Conservation (phyloP, 2,888 invertebrate genomes). For the Reticulitermes lucifugus region DNA sequence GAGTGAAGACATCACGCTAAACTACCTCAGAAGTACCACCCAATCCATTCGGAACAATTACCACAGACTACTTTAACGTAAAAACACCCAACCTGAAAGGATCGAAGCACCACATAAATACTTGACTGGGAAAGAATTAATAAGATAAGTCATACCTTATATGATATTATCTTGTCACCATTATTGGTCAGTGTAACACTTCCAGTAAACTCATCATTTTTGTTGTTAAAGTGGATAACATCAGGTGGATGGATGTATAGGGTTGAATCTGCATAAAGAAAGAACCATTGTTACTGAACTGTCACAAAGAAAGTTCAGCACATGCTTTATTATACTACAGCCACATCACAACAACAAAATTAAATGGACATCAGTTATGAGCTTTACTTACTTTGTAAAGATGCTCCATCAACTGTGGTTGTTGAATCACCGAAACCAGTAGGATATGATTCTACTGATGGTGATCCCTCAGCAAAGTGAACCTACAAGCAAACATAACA, state of each 20-base stretch:
- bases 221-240: slow-evolving; percentile 75
- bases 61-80: too few species aligned
- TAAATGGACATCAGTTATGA: too few species aligned
- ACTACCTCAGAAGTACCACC: too few species aligned
- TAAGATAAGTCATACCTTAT: slow-evolving; percentile 72
- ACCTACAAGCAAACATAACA: slow-evolving; percentile 64
- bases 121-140: background rate
- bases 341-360: too few species aligned
- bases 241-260: slow-evolving; percentile 76
- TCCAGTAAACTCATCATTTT: slow-evolving; percentile 76
- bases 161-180: slow-evolving; percentile 72
- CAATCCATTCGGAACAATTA: too few species aligned
- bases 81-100: too few species aligned
- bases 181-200: slow-evolving; percentile 78
- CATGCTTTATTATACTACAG: too few species aligned
- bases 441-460: slow-evolving; percentile 65
- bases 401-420: slow-evolving; percentile 5
- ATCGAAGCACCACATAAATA: too few species aligned
- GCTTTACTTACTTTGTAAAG: background rate
- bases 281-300: slow-evolving; percentile 56
- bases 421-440: slow-evolving; percentile 25
- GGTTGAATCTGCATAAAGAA: slow-evolving; percentile 66
- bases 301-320: too few species aligned
- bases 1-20: too few species aligned
- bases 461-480: slow-evolving; percentile 73